These are phyloP conservation scores for Hydriomena furcata DNA, from an alignment of 2,888 invertebrate species.

Conservation along the genomic window DNA sequence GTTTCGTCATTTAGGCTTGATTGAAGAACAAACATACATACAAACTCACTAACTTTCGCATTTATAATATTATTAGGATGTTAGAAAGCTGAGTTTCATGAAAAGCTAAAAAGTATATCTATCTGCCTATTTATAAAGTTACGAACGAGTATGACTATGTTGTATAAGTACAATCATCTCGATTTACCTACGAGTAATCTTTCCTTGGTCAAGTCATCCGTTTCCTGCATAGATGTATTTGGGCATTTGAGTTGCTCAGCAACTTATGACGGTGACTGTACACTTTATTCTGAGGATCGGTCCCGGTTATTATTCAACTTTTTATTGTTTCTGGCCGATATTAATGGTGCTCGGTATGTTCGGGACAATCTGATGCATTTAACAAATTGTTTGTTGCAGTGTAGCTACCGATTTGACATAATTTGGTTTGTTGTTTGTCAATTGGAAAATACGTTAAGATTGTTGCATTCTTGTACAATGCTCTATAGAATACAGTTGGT, in stretches of 20 bases:
- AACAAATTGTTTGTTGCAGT: slow-evolving; percentile 35
- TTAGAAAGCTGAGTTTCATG: too few relatives aligned
- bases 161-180: too few relatives aligned
- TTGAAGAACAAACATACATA: too few relatives aligned
- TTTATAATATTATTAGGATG: too few relatives aligned
- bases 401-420: slow-evolving; percentile 57
- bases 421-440: slow-evolving; percentile 40
- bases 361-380: slow-evolving; percentile 47
- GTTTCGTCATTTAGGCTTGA: too few relatives aligned
- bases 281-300: slow-evolving; percentile 45
- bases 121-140: too few relatives aligned
- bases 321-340: slow-evolving; percentile 69
- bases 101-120: too few relatives aligned
- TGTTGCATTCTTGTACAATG: neutral
- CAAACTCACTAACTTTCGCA: too few relatives aligned
- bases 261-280: slow-evolving; percentile 7
- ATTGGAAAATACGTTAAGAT: neutral
- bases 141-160: too few relatives aligned
- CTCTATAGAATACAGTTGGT: too few relatives aligned
- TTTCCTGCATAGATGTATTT: neutral
- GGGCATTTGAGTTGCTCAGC: slow-evolving; percentile 13
- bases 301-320: slow-evolving; percentile 75
- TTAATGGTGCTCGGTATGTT: slow-evolving; percentile 56
- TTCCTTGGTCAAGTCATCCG: neutral
- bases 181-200: too few relatives aligned